Base-by-base conservation (phyloP, 2,797 vertebrate genomes). In the Rhinatrema bivittatum region DNA sequence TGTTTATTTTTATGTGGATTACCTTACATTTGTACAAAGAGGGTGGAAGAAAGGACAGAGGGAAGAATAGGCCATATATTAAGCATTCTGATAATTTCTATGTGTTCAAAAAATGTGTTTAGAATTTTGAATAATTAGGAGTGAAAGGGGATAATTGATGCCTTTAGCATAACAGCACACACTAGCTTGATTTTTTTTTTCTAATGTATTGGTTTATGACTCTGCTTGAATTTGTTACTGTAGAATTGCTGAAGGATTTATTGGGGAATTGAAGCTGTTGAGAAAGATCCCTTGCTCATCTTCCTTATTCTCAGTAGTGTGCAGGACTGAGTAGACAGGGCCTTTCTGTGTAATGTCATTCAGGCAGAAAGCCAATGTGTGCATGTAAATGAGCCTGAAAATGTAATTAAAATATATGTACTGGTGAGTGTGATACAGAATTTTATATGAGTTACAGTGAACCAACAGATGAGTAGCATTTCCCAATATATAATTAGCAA, bases 401-500 rank as follows among this genome's bases (percentile, higher is more conserved):
- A 57, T 61, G 60, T 67, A 62, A 71, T 71, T 69, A 71, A 70
- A 65, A 60, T 51, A 62, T 50, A 62, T 51, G 15, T 51, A 36
- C 35, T 30, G 29, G 33, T 42, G 51, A 10, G 46, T 16, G 33
- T 6, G 47, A 31, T 33, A 29, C 28, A 10, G 48, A 39, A 39
- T 61, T 46, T 29, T 43, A 37, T 17, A 32, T 26, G 50, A 49
- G 43, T 15, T 25, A 37, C 27, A 36, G 50, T 44, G 59, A 47
- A 17, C 16, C 17, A 25, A 45, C 50, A 48, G 62, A 52, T 57
- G 55, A 44, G 39, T 48, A 28, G 49, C 32, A 3, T 45, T 51
- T 26, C 40, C 31, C n/a, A n/a, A n/a, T n/a, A n/a, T 19, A 9
- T 41, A 40, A 45, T 59, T 57, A 33, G 55, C 10, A 29, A 16